Evolutionary conservation across 2,888 invertebrate genomes (phyloP), one percentile per base, ranked within the genome.

Genomic region (Clunio marinus): DNA sequence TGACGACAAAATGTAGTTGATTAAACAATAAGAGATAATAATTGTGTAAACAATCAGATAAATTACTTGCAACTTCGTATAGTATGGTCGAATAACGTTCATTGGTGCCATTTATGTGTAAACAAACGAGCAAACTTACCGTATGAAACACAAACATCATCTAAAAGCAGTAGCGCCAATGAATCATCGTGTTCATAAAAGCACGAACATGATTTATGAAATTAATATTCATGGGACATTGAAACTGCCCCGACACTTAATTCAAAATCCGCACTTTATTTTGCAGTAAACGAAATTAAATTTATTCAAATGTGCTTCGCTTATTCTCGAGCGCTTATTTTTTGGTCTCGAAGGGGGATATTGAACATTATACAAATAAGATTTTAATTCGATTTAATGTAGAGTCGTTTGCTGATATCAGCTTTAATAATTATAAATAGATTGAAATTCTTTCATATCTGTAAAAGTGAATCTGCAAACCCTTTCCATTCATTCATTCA

Each of bases 1-100:
- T 59, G 41, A 3, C 5, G 13, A 15, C 13, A 32, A 32, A 24
- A 55, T 55, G 35, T 55, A 66, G 55, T 66, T 66, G 66, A 66
- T 66, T 66, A 66, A 66, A 66, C 66, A 66, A 66, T 66, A 20
- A 10, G 27, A 66, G 55, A 66, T 66, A 55, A 66, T 66, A 66
- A 66, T 66, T 66, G n/a, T 66, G 66, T 66, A 66, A 66, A 66
- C 66, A 66, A 66, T 66, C 66, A 55, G 66, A 66, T 66, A 66
- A 63, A 63, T 63, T 45, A 66, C 45, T 66, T 28, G 3, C 13
- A 8, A 25, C 27, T 57, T 4, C 13, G 4, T 22, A 10, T 32
- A 7, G 32, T 32, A 32, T 32, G 32, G 8, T 57, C 27, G 57
- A 27, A 22, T 57, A 27, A 13, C 25, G 27, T 57, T 27, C 57